phyloP scores from a whole-genome alignment of 2,113 vertebrate species.

The Sclerurus mexicanus region DNA sequence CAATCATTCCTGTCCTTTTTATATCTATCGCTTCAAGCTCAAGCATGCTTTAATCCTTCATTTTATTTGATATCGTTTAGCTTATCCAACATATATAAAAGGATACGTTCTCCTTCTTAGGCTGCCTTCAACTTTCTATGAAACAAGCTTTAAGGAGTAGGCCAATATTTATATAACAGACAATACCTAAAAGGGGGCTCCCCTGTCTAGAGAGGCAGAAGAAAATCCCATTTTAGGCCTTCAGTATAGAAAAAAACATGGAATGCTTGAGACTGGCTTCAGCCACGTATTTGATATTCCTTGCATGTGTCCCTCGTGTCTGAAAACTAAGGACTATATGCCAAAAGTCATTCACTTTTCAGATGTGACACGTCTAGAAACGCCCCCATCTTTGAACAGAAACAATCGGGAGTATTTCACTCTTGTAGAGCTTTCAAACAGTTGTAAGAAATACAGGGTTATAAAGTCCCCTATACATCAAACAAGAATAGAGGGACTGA shows the following conservation, averaged over 20 bases:
- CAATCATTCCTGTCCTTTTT: conserved; percentile 68
- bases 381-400: conserved; percentile 31
- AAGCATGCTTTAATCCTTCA: conserved; percentile 68
- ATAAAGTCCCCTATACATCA: neutral
- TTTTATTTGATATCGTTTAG: conserved; percentile 60
- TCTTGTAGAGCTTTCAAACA: conserved; percentile 1
- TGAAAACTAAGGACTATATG: conserved; percentile 27
- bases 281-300: conserved; percentile 24
- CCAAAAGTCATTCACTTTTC: conserved; percentile 56
- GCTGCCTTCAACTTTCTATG: conserved; percentile 54
- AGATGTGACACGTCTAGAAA: conserved; percentile 42
- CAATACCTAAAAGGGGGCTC: conserved; percentile 30
- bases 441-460: conserved; percentile 14
- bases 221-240: conserved; percentile 10
- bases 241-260: neutral
- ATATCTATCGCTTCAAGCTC: conserved; percentile 55
- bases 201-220: neutral
- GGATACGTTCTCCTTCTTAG: conserved; percentile 15
- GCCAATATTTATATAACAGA: conserved; percentile 30
- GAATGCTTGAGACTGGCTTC: neutral
- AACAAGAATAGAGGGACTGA: conserved; percentile 13
- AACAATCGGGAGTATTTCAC: neutral
- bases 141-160: conserved; percentile 20
- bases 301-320: conserved; percentile 6
- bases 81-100: conserved; percentile 20